phyloP scores from a whole-genome alignment of 2,888 invertebrate species.

The Caenorhabditis drosophilae region DNA sequence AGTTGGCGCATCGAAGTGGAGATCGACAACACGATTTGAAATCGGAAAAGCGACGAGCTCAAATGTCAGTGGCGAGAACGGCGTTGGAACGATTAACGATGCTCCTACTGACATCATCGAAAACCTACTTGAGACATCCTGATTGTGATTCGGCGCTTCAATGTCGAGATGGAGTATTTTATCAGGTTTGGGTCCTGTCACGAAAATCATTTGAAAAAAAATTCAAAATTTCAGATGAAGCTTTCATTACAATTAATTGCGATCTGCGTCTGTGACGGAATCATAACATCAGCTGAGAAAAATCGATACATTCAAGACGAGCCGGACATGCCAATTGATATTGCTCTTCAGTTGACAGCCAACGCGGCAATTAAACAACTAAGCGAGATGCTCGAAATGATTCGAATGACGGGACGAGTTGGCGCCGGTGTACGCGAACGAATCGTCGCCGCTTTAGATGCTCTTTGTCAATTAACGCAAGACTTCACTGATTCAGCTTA shows the following conservation, averaged over 20 bases:
- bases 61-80: slow-evolving; percentile 93
- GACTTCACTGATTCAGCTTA: slow-evolving; percentile 84
- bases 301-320: slow-evolving; percentile 54
- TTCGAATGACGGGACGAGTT: slow-evolving; percentile 79
- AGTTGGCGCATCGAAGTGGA: slow-evolving; percentile 90
- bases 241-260: slow-evolving; percentile 96
- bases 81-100: slow-evolving; percentile 80
- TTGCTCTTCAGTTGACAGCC: slow-evolving; percentile 74
- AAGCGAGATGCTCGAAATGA: slow-evolving; percentile 84
- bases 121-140: slow-evolving; percentile 92
- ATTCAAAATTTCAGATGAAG: slow-evolving; percentile 76
- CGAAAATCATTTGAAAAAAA: background rate
- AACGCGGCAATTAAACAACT: slow-evolving; percentile 83
- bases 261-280: slow-evolving; percentile 95
- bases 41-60: slow-evolving; percentile 90
- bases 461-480: slow-evolving; percentile 89
- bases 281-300: slow-evolving; percentile 73
- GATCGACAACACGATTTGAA: slow-evolving; percentile 76
- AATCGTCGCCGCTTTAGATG: slow-evolving; percentile 84
- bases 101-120: slow-evolving; percentile 93
- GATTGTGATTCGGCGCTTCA: slow-evolving; percentile 89
- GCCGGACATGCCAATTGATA: slow-evolving; percentile 69
- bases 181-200: slow-evolving; percentile 70
- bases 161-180: slow-evolving; percentile 95
- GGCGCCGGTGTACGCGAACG: slow-evolving; percentile 79